Percentiles rank a stretch among this genome's conserved stretches.
phyloP scores from a whole-genome alignment of 2,113 vertebrate species.

The Chauna torquata region DNA sequence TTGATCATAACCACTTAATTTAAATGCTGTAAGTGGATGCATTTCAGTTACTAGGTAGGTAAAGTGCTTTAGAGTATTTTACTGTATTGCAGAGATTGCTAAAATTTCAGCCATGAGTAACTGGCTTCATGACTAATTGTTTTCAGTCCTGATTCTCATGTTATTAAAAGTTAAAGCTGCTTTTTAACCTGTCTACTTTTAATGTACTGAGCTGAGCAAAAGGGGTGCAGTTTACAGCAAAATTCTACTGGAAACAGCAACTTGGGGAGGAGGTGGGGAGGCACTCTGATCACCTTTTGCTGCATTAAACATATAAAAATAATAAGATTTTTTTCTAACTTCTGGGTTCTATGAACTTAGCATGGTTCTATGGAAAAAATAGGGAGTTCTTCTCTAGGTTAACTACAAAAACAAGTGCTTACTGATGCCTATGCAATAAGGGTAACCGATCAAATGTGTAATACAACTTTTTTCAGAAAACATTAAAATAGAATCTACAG shows the following conservation, averaged over 20 bases:
- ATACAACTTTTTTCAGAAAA: neutral
- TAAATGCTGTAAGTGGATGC: neutral
- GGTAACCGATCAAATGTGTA: neutral
- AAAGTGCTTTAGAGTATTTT: neutral
- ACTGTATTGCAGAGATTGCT: neutral
- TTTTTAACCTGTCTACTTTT: neutral
- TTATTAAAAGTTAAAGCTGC: neutral
- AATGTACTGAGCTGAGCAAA: slow-evolving; percentile 27
- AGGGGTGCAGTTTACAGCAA: neutral
- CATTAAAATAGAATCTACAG: neutral
- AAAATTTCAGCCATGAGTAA: neutral
- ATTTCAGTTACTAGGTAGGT: neutral
- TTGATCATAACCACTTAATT: neutral
- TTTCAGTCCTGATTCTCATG: neutral
- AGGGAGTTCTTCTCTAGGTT: neutral
- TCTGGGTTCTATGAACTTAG: neutral
- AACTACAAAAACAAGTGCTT: neutral
- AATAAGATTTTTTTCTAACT: neutral
- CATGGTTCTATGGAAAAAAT: neutral
- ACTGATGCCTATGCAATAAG: neutral
- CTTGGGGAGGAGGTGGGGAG: neutral
- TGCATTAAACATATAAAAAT: neutral
- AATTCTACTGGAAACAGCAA: neutral
- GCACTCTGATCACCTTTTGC: neutral
- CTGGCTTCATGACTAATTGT: neutral